Base-by-base conservation (phyloP, 2,797 vertebrate genomes). In the Pipistrellus pygmaeus region DNA sequence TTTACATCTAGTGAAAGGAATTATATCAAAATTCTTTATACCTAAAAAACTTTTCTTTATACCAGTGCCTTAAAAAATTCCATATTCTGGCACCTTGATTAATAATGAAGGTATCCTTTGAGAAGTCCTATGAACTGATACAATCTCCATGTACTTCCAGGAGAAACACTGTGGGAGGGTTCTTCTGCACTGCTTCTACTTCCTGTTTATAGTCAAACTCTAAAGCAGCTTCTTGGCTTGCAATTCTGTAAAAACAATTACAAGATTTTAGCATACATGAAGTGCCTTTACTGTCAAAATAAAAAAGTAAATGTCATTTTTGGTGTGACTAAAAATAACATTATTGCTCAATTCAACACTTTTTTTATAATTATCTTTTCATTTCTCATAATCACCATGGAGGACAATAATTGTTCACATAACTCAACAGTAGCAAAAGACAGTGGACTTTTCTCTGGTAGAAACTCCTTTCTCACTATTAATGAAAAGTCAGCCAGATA, bases 191-290 rank as follows among this genome's bases (percentile, higher is more conserved):
- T 68, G 97, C 96, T 20, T 99, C 99, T 69, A 99, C 98, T 85
- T 98, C 98, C 97, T 98, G 98, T 96, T 98, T 99, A 98, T 98
- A 99, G 64, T 98, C 98, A 93, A 99, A 98, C 97, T 99, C 98
- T 97, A 99, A 98, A 85, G 99, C 98, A 97, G 98, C 98, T 25
- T 99, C 99, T 97, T 99, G 99, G 97, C 98, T 99, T 96, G 98
- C 98, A 97, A 98, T 98, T 97, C 98, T 99, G 88, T 53, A 95
- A 46, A 46, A 95, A 97, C 46, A 96, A 57, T 94, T 62, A 97
- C 13, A 96, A 18, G 48, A 35, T 82, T 77, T 82, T 35, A 83
- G 66, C 75, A 89, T n/a, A 20, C 7, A 20, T 76, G 30, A 11
- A 55, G 8, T 51, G 18, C 38, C 71, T 76, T 53, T 53, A 6